Percentiles rank a stretch among this genome's conserved stretches.
Conservation (phyloP, 2,888 invertebrate genomes). For the Sylvicola cinctus region DNA sequence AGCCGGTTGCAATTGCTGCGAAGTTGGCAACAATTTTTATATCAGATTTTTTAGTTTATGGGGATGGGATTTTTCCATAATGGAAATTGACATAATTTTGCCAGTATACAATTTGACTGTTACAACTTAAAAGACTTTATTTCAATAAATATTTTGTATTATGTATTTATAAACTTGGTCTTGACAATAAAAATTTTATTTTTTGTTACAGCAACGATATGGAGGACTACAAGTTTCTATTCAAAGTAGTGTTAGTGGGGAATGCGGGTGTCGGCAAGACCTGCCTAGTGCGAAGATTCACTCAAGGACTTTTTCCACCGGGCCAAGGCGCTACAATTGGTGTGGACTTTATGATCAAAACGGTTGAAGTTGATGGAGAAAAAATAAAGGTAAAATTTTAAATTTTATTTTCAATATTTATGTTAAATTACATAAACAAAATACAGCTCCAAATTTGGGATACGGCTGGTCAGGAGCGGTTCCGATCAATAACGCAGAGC, state of each 20-base stretch:
- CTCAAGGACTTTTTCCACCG: constrained; percentile 93
- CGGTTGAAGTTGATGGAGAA: constrained; percentile 89
- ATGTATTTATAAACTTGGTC: too few relatives aligned
- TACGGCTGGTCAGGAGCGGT: constrained; percentile 91
- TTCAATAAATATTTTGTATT: too few relatives aligned
- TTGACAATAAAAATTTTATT: too few relatives aligned
- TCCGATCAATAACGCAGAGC: constrained; percentile 93
- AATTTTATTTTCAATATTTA: neutral
- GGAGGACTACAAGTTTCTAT: constrained; percentile 98
- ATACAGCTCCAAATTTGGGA: constrained; percentile 93
- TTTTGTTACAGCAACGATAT: constrained; percentile 25
- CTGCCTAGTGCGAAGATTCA: constrained; percentile 88
- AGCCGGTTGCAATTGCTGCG: too few relatives aligned
- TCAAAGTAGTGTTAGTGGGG: constrained; percentile 95
- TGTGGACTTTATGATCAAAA: constrained; percentile 99
- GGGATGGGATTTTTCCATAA: too few relatives aligned
- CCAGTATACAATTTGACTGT: too few relatives aligned
- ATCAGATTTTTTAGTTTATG: too few relatives aligned
- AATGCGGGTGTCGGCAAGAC: constrained; percentile 98
- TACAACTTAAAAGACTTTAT: too few relatives aligned
- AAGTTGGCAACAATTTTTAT: too few relatives aligned
- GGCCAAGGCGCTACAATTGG: constrained; percentile 98
- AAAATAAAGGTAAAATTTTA: constrained; percentile 58
- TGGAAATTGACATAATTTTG: too few relatives aligned
- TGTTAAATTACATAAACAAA: constrained; percentile 3